Conservation (phyloP, 2,113 vertebrate genomes). For the Sebastes schlegelii region DNA sequence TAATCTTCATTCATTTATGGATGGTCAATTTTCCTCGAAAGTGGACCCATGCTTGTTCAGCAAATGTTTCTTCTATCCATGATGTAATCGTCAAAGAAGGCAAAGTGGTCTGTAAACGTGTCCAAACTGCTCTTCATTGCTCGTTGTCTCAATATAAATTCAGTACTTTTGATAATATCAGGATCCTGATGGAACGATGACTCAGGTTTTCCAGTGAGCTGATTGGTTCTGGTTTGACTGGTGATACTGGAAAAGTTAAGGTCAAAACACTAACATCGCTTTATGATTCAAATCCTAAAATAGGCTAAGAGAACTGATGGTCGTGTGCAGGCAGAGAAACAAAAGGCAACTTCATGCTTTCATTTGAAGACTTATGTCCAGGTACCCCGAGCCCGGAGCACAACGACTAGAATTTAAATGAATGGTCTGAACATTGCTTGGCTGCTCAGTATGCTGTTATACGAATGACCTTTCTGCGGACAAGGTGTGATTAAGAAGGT, state of each 20-base stretch:
- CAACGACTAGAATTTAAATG: slow-evolving; percentile 10
- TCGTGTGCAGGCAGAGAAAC: background rate
- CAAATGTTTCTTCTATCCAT: background rate
- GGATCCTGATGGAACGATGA: background rate
- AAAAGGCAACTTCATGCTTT: background rate
- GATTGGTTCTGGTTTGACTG: background rate
- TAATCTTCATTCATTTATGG: background rate
- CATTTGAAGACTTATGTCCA: slow-evolving; percentile 11
- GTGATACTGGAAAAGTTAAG: background rate
- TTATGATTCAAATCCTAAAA: background rate
- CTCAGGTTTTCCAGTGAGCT: background rate
- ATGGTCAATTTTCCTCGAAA: background rate
- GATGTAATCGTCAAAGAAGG: background rate
- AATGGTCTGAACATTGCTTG: slow-evolving; percentile 5
- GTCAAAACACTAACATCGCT: background rate
- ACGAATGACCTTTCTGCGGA: slow-evolving; percentile 7
- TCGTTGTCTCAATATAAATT: background rate
- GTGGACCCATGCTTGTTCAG: background rate
- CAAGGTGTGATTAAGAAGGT: slow-evolving; percentile 14
- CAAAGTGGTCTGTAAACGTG: background rate
- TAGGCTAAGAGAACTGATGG: background rate
- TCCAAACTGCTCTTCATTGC: background rate
- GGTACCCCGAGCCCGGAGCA: background rate
- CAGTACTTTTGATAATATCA: background rate
- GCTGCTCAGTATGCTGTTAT: background rate